A percentile compares a stretch with the other conserved stretches of the same genome.
These are phyloP conservation scores for Symphodus melops DNA, from an alignment of 2,113 vertebrate species.

Conservation along the genomic window DNA sequence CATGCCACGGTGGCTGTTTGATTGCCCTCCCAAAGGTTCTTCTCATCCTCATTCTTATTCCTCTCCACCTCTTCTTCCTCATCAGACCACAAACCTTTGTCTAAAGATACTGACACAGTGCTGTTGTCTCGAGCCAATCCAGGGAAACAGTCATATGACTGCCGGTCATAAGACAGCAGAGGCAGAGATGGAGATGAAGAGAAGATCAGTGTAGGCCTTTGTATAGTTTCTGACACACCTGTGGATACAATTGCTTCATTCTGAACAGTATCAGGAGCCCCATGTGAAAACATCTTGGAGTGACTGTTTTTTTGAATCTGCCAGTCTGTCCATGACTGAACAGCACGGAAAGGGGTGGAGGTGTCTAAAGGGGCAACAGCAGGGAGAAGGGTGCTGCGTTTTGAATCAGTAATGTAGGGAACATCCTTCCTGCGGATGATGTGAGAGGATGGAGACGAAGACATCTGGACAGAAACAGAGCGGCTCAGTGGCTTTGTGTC, in stretches of 20 bases:
- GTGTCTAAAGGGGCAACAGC: constrained; percentile 52
- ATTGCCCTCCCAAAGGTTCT: constrained; percentile 32
- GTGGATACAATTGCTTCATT: neutral
- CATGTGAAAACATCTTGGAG: neutral
- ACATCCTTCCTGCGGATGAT: constrained; percentile 62
- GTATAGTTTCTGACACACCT: constrained; percentile 3
- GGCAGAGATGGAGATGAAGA: constrained; percentile 18
- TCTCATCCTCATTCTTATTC: constrained; percentile 39
- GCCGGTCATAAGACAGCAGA: constrained; percentile 13
- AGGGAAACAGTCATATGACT: constrained; percentile 22
- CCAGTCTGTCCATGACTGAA: constrained; percentile 69
- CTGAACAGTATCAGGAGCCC: neutral
- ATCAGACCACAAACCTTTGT: constrained; percentile 54
- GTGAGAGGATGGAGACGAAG: constrained; percentile 56
- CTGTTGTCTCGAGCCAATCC: constrained; percentile 3
- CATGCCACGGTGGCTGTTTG: constrained; percentile 7
- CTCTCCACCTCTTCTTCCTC: constrained; percentile 27
- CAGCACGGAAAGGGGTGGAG: constrained; percentile 60
- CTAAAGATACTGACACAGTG: constrained; percentile 50
- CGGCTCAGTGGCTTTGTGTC: constrained; percentile 8
- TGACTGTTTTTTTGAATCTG: constrained; percentile 49
- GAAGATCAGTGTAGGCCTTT: constrained; percentile 3
- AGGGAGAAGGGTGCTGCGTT: constrained; percentile 9
- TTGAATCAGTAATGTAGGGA: constrained; percentile 36
- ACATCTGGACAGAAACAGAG: constrained; percentile 59